Conservation (phyloP, 2,113 vertebrate genomes). For the Ia io region DNA sequence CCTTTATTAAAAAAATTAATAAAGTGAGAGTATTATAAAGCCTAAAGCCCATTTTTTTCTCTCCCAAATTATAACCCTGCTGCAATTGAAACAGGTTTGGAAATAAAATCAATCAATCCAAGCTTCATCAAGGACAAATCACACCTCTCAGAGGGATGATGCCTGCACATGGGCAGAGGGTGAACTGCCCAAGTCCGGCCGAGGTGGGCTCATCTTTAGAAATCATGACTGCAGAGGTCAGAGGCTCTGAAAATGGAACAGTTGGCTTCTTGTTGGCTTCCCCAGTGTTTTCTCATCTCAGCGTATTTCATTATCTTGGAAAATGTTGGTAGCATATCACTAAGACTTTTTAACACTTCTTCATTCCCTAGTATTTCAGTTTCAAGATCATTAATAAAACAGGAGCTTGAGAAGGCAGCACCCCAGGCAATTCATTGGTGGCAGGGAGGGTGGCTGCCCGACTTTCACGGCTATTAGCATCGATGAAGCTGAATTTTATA, state of each 20-base stretch:
- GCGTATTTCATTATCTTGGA: slow-evolving; percentile 81
- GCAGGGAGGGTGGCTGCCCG: slow-evolving; percentile 73
- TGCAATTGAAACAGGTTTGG: slow-evolving; percentile 34
- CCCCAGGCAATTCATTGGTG: slow-evolving; percentile 74
- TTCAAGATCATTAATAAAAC: slow-evolving; percentile 86
- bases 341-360: slow-evolving; percentile 82
- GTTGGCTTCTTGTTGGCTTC: slow-evolving; percentile 74
- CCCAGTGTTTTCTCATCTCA: slow-evolving; percentile 75
- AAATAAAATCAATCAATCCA: slow-evolving; percentile 38
- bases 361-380: slow-evolving; percentile 80
- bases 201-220: slow-evolving; percentile 37
- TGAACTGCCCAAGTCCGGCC: no score
- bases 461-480: slow-evolving; percentile 70
- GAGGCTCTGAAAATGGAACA: slow-evolving; percentile 73
- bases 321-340: slow-evolving; percentile 80
- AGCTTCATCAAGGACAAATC: neutral
- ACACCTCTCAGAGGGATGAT: neutral
- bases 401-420: slow-evolving; percentile 80
- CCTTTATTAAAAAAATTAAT: slow-evolving; percentile 59
- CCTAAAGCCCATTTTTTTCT: neutral
- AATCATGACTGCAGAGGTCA: slow-evolving; percentile 71
- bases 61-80: neutral
- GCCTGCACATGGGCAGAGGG: neutral
- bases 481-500: slow-evolving; percentile 72
- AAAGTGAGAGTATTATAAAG: neutral